phyloP scores from a whole-genome alignment of 2,113 vertebrate genomes.

The Puffinus mauretanicus region DNA sequence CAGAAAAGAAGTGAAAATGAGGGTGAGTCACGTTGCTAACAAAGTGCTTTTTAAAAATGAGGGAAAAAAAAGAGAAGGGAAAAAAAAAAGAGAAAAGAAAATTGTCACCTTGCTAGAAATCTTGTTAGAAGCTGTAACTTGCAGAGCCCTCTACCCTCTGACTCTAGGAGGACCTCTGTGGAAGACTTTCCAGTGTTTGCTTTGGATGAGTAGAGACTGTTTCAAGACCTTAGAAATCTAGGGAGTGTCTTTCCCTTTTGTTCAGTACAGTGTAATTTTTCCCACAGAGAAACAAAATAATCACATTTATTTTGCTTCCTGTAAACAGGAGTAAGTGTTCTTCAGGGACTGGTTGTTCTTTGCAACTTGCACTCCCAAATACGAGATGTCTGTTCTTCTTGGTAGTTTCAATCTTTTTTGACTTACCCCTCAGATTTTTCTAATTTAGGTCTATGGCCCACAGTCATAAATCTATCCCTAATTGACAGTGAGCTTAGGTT shows the following conservation, averaged over 20 bases:
- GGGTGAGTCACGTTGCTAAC: background rate
- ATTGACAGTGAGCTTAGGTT: background rate
- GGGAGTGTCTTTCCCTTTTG: background rate
- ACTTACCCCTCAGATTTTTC: background rate
- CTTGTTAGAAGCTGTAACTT: background rate
- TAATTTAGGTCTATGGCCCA: background rate
- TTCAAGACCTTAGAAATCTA: background rate
- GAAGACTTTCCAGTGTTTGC: background rate
- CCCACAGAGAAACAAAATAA: background rate
- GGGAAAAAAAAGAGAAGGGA: no score
- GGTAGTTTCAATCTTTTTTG: background rate
- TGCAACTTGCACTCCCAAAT: background rate
- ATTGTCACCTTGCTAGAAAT: background rate
- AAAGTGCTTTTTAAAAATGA: background rate
- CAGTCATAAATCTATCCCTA: background rate
- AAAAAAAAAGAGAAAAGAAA: background rate
- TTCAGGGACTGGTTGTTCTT: background rate
- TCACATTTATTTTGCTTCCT: background rate
- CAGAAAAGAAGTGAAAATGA: background rate
- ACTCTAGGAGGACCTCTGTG: background rate
- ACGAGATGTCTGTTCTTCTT: background rate
- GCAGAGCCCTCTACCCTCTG: background rate
- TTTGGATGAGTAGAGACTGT: background rate
- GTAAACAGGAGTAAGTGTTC: background rate
- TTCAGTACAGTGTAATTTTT: background rate